Evolutionary conservation across 2,888 invertebrate genomes (phyloP).

Genomic region (Ecliptopera silaceata): DNA sequence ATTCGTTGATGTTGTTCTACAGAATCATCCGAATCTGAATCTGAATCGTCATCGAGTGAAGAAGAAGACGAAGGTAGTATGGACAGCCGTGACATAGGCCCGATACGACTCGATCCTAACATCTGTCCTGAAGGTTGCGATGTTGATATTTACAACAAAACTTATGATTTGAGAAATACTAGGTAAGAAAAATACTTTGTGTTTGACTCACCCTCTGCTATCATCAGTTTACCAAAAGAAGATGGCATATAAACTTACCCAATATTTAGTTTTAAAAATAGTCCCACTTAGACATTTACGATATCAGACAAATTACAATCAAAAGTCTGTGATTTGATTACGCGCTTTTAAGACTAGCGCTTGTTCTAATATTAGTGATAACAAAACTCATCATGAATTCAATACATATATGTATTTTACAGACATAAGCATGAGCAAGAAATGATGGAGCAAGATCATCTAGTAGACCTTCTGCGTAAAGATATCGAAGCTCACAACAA

Average conservation of each 20-base stretch:
- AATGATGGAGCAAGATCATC: slow-evolving; percentile 81
- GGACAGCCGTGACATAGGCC: slow-evolving; percentile 86
- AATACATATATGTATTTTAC: not conserved
- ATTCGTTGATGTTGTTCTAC: too few species aligned
- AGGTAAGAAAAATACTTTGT: slow-evolving; percentile 59
- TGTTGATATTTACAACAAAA: slow-evolving; percentile 84
- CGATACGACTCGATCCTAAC: slow-evolving; percentile 87
- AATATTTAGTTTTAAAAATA: too few species aligned
- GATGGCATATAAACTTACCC: too few species aligned
- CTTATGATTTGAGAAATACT: slow-evolving; percentile 84
- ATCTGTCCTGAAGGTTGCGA: slow-evolving; percentile 89
- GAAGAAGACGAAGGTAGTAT: slow-evolving; percentile 85
- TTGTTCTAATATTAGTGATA: not conserved
- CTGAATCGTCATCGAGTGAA: slow-evolving; percentile 83
- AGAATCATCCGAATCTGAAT: slow-evolving; percentile 71
- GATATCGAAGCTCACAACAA: slow-evolving; percentile 84
- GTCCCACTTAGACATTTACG: too few species aligned
- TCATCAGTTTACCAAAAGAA: too few species aligned
- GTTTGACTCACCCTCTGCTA: too few species aligned
- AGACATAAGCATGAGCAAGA: slow-evolving; percentile 82
- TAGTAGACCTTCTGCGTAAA: slow-evolving; percentile 82
- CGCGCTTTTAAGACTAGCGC: too few species aligned
- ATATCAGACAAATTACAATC: too few species aligned
- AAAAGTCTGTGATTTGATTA: too few species aligned
- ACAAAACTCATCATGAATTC: not conserved